Evolutionary conservation across 2,113 vertebrate species (phyloP).

Genomic region (Arvicanthis niloticus): DNA sequence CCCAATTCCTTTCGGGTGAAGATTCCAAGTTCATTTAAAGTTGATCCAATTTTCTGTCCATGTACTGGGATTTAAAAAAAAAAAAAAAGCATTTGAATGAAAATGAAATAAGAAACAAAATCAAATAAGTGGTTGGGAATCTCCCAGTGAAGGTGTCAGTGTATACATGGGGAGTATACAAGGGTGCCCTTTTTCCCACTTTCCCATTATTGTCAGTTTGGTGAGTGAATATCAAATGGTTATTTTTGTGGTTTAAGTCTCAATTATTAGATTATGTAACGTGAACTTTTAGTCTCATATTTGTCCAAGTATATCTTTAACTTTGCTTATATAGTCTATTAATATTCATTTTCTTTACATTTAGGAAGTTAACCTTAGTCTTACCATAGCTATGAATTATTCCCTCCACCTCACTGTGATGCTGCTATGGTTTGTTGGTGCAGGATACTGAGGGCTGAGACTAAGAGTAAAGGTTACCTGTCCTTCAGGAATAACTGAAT

Average conservation of each 20-base stretch:
- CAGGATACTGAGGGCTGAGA: neutral
- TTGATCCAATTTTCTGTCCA: neutral
- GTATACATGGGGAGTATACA: neutral
- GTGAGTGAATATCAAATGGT: neutral
- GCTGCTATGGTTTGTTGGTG: neutral
- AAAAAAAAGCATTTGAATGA: neutral
- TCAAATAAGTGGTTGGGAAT: neutral
- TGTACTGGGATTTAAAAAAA: neutral
- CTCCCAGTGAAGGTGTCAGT: neutral
- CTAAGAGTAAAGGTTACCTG: neutral
- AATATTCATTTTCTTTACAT: slow-evolving; percentile 2
- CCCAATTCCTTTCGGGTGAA: neutral
- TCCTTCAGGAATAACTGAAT: neutral
- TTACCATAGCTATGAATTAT: neutral
- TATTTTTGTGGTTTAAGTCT: slow-evolving; percentile 25
- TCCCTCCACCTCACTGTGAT: neutral
- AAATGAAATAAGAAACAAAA: neutral
- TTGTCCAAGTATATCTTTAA: slow-evolving; percentile 11
- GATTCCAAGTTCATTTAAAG: neutral
- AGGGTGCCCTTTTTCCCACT: neutral
- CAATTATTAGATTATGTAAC: neutral
- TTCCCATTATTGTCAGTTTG: neutral
- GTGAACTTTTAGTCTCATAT: neutral
- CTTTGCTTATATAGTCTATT: neutral
- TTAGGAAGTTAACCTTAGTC: neutral